These are phyloP conservation scores for Platycheirus rosarum DNA, from an alignment of 2,888 invertebrate genomes.

Conservation along the genomic window DNA sequence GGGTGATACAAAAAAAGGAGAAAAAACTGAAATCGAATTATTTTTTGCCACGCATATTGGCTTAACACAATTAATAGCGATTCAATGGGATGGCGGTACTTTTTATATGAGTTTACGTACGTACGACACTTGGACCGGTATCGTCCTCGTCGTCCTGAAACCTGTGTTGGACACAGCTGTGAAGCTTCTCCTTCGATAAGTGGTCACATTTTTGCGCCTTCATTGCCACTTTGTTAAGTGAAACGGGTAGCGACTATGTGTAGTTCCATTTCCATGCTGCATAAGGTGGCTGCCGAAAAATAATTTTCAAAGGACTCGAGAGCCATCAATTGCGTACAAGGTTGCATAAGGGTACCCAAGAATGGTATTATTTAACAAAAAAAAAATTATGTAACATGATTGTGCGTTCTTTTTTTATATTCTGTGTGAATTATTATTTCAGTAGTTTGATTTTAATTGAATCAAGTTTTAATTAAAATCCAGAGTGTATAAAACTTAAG, in stretches of 20 bases:
- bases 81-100: conserved; percentile 25
- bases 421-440: conserved; percentile 17
- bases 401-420: not conserved
- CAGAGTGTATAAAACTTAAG: conserved; percentile 9
- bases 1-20: conserved; percentile 23
- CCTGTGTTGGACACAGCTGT: conserved; percentile 40
- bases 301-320: conserved; percentile 11
- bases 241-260: not conserved
- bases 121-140: conserved; percentile 1
- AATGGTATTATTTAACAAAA: conserved; percentile 7
- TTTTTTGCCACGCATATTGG: conserved; percentile 67
- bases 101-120: conserved; percentile 11
- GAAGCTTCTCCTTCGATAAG: conserved; percentile 44
- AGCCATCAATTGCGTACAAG: not conserved
- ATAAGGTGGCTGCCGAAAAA: not conserved
- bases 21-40: conserved; percentile 41
- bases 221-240: conserved; percentile 43
- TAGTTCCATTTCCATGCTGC: not conserved
- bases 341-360: not conserved
- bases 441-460: conserved; percentile 23
- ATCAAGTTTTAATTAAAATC: conserved; percentile 48
- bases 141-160: not conserved
- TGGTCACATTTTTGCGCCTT: conserved; percentile 46
- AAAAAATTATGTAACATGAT: too few species aligned
- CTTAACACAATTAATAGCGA: conserved; percentile 71